Evolutionary conservation across 2,113 vertebrate genomes (phyloP).

Genomic region (Anas platyrhynchos): DNA sequence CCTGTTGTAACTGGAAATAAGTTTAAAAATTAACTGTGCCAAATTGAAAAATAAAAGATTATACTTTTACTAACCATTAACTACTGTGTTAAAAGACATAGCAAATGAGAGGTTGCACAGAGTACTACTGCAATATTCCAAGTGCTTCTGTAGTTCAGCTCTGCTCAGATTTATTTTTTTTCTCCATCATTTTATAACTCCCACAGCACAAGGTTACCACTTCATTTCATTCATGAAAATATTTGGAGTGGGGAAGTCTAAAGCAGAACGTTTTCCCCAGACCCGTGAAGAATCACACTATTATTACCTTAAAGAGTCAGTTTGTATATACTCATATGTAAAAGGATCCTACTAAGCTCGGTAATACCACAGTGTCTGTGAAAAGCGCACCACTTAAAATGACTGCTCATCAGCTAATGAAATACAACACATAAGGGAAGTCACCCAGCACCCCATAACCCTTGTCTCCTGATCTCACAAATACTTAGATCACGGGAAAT

Average conservation of each 20-base stretch:
- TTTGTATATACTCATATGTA: not conserved
- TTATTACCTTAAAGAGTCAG: not conserved
- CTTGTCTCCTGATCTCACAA: not conserved
- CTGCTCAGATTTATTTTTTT: accelerated
- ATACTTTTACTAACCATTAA: constrained; percentile 15
- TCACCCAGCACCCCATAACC: not conserved
- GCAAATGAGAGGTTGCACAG: not conserved
- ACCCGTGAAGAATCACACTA: not conserved
- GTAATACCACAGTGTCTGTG: not conserved
- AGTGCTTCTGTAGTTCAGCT: not conserved
- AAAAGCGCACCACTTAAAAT: not conserved
- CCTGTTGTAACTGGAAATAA: not conserved
- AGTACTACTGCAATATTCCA: not conserved
- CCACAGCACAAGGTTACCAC: not conserved
- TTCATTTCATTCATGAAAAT: not conserved
- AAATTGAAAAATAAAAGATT: constrained; percentile 2
- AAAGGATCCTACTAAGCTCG: not conserved
- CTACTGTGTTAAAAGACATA: not conserved
- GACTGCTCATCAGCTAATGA: not conserved
- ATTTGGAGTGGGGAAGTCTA: not conserved
- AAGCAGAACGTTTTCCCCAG: not conserved
- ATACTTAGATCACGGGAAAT: not conserved
- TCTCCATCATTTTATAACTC: not conserved
- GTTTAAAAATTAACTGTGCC: constrained; percentile 12
- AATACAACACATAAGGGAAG: not conserved